Evolutionary conservation across 2,113 vertebrate genomes (phyloP).

Genomic region (Excalfactoria chinensis): DNA sequence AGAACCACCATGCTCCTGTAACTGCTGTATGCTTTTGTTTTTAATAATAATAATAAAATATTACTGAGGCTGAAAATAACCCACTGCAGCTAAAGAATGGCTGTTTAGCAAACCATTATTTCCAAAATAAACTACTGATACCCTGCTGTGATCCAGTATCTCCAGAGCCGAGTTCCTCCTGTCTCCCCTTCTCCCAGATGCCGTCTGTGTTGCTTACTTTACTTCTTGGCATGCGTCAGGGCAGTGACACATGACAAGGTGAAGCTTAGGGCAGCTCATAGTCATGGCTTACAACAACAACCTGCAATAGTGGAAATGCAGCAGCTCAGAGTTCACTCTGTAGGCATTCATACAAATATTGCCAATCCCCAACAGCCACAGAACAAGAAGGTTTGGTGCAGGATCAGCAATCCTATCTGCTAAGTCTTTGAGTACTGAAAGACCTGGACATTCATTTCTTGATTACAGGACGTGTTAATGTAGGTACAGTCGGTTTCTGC

Average conservation of each 20-base stretch:
- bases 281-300: background rate
- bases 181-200: constrained; percentile 21
- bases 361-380: background rate
- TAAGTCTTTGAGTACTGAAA: background rate
- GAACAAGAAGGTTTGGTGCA: background rate
- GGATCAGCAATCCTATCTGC: background rate
- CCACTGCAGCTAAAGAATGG: constrained; percentile 60
- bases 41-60: constrained; percentile 39
- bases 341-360: background rate
- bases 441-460: background rate
- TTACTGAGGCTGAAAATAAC: constrained; percentile 57
- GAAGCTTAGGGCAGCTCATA: background rate
- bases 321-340: background rate
- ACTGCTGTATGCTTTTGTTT: constrained; percentile 17
- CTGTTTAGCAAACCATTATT: constrained; percentile 61
- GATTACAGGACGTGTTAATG: background rate
- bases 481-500: background rate
- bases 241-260: background rate
- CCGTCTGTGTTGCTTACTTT: constrained; percentile 4
- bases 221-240: background rate
- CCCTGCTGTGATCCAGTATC: constrained; percentile 44
- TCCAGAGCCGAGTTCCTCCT: constrained; percentile 42
- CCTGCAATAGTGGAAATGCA: background rate
- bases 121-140: constrained; percentile 64
- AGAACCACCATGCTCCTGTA: background rate